These are phyloP conservation scores for Ceratosolen fusciceps DNA, from an alignment of 1,140 invertebrate species.

Conservation along the genomic window DNA sequence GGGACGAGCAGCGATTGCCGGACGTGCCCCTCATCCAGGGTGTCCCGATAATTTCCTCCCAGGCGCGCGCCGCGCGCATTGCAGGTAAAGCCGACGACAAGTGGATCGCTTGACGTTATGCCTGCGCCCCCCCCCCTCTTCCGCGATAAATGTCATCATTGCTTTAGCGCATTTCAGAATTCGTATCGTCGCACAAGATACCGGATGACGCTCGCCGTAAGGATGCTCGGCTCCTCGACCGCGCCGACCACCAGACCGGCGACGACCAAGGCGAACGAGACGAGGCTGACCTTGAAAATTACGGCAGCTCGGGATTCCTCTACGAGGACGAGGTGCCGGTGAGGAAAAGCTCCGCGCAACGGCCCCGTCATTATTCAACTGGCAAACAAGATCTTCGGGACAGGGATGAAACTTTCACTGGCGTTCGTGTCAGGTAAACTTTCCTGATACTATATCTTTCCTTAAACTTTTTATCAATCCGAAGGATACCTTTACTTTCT, in stretches of 20 bases:
- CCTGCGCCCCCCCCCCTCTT: neutral
- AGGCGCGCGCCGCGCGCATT: slow-evolving; percentile 10
- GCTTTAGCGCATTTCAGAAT: slow-evolving; percentile 57
- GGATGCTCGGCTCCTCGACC: slow-evolving; percentile 55
- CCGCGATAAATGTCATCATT: slow-evolving; percentile 20
- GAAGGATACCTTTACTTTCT: too few species aligned
- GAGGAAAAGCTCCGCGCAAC: slow-evolving; percentile 17
- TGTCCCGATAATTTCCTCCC: slow-evolving; percentile 11
- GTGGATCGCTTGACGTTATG: neutral
- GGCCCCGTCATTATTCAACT: slow-evolving; percentile 51
- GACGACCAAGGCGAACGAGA: slow-evolving; percentile 58
- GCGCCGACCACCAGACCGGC: slow-evolving; percentile 43
- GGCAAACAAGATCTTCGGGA: slow-evolving; percentile 52
- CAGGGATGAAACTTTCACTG: slow-evolving; percentile 59
- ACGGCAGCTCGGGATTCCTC: slow-evolving; percentile 61
- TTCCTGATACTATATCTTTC: neutral
- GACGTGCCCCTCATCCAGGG: slow-evolving; percentile 9
- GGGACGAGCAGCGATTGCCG: neutral
- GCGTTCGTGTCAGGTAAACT: slow-evolving; percentile 63
- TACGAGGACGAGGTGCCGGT: slow-evolving; percentile 54
- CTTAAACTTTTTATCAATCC: too few species aligned
- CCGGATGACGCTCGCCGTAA: slow-evolving; percentile 57
- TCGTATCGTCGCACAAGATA: slow-evolving; percentile 64
- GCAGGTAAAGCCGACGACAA: neutral
- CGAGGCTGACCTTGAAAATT: slow-evolving; percentile 64